Percentiles rank a stretch among this genome's conserved stretches.
Conservation (phyloP, 2,113 vertebrate species). For the Lepisosteus oculatus region DNA sequence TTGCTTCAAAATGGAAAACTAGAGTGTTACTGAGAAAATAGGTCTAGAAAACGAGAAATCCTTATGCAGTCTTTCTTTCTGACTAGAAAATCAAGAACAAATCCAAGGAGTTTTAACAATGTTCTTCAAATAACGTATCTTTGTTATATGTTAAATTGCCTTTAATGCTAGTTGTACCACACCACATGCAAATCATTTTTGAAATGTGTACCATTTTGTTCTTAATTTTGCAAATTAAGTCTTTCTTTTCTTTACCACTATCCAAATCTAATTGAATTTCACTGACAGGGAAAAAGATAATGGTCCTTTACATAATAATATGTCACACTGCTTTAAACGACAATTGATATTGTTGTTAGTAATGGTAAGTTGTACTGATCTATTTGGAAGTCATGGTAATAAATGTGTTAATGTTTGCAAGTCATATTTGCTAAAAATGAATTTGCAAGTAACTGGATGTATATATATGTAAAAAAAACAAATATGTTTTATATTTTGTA, state of each 20-base stretch:
- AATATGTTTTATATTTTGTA: too few species aligned
- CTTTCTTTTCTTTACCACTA: slow-evolving; percentile 34
- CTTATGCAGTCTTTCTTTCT: too few species aligned
- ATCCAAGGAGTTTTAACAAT: too few species aligned
- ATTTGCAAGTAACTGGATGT: too few species aligned
- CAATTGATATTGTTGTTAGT: background rate
- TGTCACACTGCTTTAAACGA: background rate
- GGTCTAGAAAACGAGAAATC: too few species aligned
- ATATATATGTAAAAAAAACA: too few species aligned
- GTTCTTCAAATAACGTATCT: background rate
- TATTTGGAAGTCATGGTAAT: too few species aligned
- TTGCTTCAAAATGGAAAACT: too few species aligned
- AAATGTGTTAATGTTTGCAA: too few species aligned
- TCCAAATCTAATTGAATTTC: slow-evolving; percentile 41
- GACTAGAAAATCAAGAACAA: too few species aligned
- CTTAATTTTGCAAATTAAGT: slow-evolving; percentile 29
- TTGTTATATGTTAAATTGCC: slow-evolving; percentile 8
- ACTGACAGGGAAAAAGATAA: background rate
- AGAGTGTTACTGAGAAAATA: too few species aligned
- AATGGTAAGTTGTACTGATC: background rate
- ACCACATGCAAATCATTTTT: slow-evolving; percentile 37
- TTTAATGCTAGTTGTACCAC: slow-evolving; percentile 15
- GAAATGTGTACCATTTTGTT: slow-evolving; percentile 33
- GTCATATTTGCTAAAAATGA: too few species aligned
- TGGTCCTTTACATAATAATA: background rate